These are phyloP conservation scores for Ectemnius cavifrons DNA, from an alignment of 2,888 invertebrate species.

Conservation along the genomic window DNA sequence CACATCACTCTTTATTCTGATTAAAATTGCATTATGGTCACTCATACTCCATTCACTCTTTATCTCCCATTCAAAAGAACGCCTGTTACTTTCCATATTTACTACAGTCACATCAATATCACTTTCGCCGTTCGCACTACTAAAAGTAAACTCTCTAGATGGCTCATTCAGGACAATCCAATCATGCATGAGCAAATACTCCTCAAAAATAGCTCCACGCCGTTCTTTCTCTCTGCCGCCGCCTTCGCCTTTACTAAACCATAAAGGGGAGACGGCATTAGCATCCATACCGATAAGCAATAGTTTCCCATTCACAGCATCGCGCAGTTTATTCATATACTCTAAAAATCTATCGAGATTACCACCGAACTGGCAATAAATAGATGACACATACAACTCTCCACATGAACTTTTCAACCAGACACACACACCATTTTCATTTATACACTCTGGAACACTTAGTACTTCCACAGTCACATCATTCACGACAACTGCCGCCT, in stretches of 20 bases:
- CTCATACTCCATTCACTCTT: constrained; percentile 15
- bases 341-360: constrained; percentile 12
- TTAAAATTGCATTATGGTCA: constrained; percentile 17
- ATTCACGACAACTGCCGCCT: constrained; percentile 31
- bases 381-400: constrained; percentile 34
- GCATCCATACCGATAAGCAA: constrained; percentile 54
- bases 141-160: constrained; percentile 8
- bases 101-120: constrained; percentile 26
- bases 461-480: constrained; percentile 18
- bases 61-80: constrained; percentile 2
- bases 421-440: constrained; percentile 32
- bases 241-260: constrained; percentile 26
- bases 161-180: constrained; percentile 21
- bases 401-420: constrained; percentile 43
- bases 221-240: constrained; percentile 13
- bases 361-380: constrained; percentile 41
- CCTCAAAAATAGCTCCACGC: neutral
- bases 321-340: constrained; percentile 14
- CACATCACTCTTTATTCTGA: neutral
- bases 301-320: neutral
- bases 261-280: constrained; percentile 53
- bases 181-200: neutral
- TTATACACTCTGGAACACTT: constrained; percentile 17
- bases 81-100: neutral
- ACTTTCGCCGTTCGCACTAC: constrained; percentile 3